Conservation (phyloP, 2,113 vertebrate species). For the Limnothrissa miodon region DNA sequence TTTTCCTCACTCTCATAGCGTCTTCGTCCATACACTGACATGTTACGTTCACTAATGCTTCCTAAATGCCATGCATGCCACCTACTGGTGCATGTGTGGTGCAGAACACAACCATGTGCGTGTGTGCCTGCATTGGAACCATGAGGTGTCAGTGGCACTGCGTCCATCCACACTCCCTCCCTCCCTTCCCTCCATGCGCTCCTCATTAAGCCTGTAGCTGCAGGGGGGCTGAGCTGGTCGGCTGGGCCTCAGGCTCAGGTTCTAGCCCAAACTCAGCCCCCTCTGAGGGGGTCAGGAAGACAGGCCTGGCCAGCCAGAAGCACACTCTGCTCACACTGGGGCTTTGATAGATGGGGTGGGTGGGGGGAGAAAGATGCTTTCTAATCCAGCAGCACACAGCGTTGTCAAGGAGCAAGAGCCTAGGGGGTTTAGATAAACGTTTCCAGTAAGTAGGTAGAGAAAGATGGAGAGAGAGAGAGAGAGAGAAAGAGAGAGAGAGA, state of each 20-base stretch:
- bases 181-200: neutral
- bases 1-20: too few species aligned
- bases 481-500: neutral
- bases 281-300: neutral
- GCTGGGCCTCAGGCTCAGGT: neutral
- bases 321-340: neutral
- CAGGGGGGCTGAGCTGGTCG: neutral
- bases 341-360: neutral
- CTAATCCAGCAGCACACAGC: neutral
- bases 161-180: neutral
- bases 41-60: too few species aligned
- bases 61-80: too few species aligned
- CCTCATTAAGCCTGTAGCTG: neutral
- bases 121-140: neutral
- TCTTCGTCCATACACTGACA: too few species aligned
- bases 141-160: neutral
- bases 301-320: neutral
- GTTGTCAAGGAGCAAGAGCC: neutral
- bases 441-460: neutral
- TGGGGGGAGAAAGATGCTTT: slow-evolving; percentile 8
- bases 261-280: neutral
- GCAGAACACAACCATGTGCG: too few species aligned
- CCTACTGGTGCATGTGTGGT: too few species aligned
- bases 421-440: neutral
- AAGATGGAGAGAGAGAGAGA: neutral